These are phyloP conservation scores for Eilema sororculum DNA, from an alignment of 2,888 invertebrate genomes.

Conservation along the genomic window DNA sequence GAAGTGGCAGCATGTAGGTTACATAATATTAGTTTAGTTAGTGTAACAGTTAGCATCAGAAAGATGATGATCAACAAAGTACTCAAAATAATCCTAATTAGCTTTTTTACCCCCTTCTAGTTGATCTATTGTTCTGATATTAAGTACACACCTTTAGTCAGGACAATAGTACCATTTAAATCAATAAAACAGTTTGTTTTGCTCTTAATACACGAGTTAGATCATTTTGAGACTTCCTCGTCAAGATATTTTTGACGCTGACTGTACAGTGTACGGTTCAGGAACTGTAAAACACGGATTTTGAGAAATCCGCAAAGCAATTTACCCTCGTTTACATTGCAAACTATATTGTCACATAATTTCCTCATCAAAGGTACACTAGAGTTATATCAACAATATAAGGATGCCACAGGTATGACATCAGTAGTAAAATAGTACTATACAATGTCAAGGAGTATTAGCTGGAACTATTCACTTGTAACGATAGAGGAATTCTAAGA, in stretches of 20 bases:
- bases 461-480: slow-evolving; percentile 14
- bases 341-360: slow-evolving; percentile 52
- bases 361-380: slow-evolving; percentile 49
- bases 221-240: too few species aligned
- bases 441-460: slow-evolving; percentile 23
- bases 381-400: slow-evolving; percentile 44
- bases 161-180: too few species aligned
- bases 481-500: slow-evolving; percentile 13
- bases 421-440: slow-evolving; percentile 38
- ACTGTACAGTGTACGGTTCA: slow-evolving; percentile 16
- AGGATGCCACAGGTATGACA: slow-evolving; percentile 50
- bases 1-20: slow-evolving; percentile 60
- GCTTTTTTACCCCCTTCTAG: too few species aligned
- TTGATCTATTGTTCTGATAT: too few species aligned
- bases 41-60: too few species aligned
- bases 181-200: too few species aligned
- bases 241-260: too few species aligned
- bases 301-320: slow-evolving; percentile 59
- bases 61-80: too few species aligned
- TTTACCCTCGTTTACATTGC: slow-evolving; percentile 62
- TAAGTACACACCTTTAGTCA: too few species aligned
- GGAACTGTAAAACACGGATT: slow-evolving; percentile 56
- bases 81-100: too few species aligned
- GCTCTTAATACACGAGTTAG: too few species aligned
- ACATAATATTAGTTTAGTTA: slow-evolving; percentile 66